Base-by-base conservation (phyloP, 2,888 invertebrate genomes). In the Stramonita haemastoma region DNA sequence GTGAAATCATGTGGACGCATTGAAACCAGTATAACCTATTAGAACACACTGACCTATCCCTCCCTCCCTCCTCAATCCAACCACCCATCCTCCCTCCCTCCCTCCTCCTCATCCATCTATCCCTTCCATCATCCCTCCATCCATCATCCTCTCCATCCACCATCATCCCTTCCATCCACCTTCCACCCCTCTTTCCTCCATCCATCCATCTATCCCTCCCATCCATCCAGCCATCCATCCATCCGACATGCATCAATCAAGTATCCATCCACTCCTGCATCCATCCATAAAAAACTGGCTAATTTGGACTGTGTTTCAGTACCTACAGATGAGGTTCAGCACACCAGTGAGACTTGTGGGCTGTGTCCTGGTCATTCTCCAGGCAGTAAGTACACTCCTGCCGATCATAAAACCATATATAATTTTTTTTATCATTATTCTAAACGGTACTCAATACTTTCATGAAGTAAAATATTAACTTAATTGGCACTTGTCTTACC, bases 321-420 rank as follows among this genome's bases (percentile, higher is more conserved):
- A 94, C 87, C 88, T 94, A 81, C 93, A 93, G 89, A 81, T 92
- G 89, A 86, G 94, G 36, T 94, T 94, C 91, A 92, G 90, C 89
- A 90, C 90, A 66, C 56, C 90, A 32, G 91, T 93, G 2, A 90
- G 93, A 32, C 19, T 93, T 15, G 70, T 92, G 1, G 92, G 93
- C 0, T 89, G 93, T 26, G 22, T 90, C 17, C 89, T 92, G 6
- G 92, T 93, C 88, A 89, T 91, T 56, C 29, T 93, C 0, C 92
- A 92, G 60, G 90, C 92, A 91, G 93, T 93, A 73, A 89, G 90
- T 56, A 56, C 66, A 66, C 26, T 13, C 26, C 19, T 66, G 66
- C 66, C 26, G 79, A 17, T 32, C 79, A 32, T 32, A 17, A 32
- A 1, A 26, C 13, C 19, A 66, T 66, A 66, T 22, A 22, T 17